phyloP scores from a whole-genome alignment of 1,140 invertebrate species.

The Heliconius hewitsoni region DNA sequence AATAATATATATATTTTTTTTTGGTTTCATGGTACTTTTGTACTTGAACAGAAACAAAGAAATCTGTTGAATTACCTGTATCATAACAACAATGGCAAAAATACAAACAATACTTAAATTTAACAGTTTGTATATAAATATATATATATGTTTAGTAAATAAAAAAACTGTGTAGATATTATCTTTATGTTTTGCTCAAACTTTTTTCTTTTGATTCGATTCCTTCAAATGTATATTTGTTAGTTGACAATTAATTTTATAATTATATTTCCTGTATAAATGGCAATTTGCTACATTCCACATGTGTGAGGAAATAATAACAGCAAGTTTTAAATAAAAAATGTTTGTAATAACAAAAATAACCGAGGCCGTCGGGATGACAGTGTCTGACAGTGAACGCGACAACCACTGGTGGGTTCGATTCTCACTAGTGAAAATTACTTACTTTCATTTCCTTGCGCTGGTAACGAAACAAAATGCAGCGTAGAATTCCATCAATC shows the following conservation, averaged over 20 bases:
- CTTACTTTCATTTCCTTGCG: no score
- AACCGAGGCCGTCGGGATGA: no score
- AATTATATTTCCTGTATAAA: constrained; percentile 21
- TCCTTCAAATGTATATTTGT: neutral
- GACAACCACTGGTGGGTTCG: no score
- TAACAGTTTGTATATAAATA: neutral
- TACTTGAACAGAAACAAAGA: neutral
- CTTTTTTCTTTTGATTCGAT: constrained; percentile 27
- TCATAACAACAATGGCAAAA: neutral
- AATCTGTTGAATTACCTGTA: neutral
- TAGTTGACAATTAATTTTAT: constrained; percentile 1
- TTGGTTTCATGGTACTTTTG: neutral
- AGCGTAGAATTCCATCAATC: no score
- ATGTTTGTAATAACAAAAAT: neutral
- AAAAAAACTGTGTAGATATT: constrained; percentile 16
- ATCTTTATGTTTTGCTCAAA: constrained; percentile 39
- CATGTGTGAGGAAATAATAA: constrained; percentile 33
- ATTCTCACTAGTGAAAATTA: no score
- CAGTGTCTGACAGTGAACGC: no score
- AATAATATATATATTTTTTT: neutral
- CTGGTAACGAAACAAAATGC: no score
- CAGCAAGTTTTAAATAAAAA: constrained; percentile 5
- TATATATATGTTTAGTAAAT: constrained; percentile 14
- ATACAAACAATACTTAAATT: neutral
- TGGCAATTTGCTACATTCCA: constrained; percentile 52